A percentile compares a stretch with the other conserved stretches of the same genome.
These are phyloP conservation scores for Pygocentrus nattereri DNA, from an alignment of 2,797 vertebrate genomes.

Conservation along the genomic window DNA sequence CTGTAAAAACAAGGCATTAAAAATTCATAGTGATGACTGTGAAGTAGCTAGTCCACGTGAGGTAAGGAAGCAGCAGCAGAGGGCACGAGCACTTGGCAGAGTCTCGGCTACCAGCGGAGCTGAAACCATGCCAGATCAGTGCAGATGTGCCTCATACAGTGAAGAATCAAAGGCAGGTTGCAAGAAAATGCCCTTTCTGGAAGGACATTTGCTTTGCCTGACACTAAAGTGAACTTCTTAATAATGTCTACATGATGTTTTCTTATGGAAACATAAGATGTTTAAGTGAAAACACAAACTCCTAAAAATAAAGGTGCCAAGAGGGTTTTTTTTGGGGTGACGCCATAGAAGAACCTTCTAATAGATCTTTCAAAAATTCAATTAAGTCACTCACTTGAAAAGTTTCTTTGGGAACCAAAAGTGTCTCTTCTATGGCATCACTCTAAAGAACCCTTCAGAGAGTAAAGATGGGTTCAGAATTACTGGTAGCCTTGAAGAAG, in stretches of 20 bases:
- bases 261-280: neutral
- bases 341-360: too few species aligned
- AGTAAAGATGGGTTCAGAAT: neutral
- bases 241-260: neutral
- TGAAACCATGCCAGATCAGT: constrained; percentile 41
- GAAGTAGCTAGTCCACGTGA: constrained; percentile 50
- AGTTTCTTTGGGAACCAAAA: too few species aligned
- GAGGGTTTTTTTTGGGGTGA: neutral
- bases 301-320: neutral
- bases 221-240: neutral
- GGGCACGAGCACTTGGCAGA: constrained; percentile 49
- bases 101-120: constrained; percentile 45
- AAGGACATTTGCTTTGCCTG: neutral
- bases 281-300: neutral
- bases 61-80: constrained; percentile 20
- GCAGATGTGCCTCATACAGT: constrained; percentile 20
- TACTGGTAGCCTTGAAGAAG: too few species aligned
- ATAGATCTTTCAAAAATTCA: too few species aligned
- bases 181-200: constrained; percentile 11
- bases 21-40: constrained; percentile 56
- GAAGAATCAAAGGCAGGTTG: constrained; percentile 31
- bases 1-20: constrained; percentile 59
- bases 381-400: too few species aligned
- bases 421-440: too few species aligned
- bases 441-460: neutral